phyloP scores from a whole-genome alignment of 2,888 invertebrate genomes.

The Eumacrocentrus americanus region DNA sequence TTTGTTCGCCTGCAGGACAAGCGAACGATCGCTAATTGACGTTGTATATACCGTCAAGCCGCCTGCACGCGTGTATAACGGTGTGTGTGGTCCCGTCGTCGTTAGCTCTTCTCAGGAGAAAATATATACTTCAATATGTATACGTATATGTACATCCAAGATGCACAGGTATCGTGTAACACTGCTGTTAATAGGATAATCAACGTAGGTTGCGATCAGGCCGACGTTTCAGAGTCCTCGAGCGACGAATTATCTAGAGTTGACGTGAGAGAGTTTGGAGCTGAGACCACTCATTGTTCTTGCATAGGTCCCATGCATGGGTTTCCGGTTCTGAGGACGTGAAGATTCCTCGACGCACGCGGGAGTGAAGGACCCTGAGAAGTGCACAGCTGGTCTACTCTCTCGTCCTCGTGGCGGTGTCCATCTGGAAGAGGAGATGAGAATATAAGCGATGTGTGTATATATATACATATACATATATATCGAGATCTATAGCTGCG shows the following conservation, averaged over 20 bases:
- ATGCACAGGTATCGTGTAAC: no score
- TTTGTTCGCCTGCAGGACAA: slow-evolving; percentile 28
- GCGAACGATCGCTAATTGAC: slow-evolving; percentile 48
- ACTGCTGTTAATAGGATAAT: not conserved
- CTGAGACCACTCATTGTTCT: not conserved
- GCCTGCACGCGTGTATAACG: slow-evolving; percentile 20
- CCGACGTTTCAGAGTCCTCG: not conserved
- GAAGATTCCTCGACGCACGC: not conserved
- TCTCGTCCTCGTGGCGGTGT: not conserved
- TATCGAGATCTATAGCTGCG: slow-evolving; percentile 5
- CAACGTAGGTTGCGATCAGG: not conserved
- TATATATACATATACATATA: not conserved
- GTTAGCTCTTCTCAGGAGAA: slow-evolving; percentile 27
- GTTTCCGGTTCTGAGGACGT: not conserved
- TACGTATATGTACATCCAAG: not conserved
- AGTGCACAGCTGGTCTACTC: slow-evolving; percentile 30
- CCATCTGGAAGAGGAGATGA: slow-evolving; percentile 12
- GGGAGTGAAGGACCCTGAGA: not conserved
- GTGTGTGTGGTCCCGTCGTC: slow-evolving; percentile 32
- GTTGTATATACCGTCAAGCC: slow-evolving; percentile 20
- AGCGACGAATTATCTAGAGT: not conserved
- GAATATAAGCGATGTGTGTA: not conserved
- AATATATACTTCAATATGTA: not conserved
- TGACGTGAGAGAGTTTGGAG: not conserved
- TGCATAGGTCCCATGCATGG: not conserved